A percentile compares a stretch with the other conserved stretches of the same genome.
Conservation (phyloP, 1,140 invertebrate genomes). For the Ptiloglossa arizonensis region DNA sequence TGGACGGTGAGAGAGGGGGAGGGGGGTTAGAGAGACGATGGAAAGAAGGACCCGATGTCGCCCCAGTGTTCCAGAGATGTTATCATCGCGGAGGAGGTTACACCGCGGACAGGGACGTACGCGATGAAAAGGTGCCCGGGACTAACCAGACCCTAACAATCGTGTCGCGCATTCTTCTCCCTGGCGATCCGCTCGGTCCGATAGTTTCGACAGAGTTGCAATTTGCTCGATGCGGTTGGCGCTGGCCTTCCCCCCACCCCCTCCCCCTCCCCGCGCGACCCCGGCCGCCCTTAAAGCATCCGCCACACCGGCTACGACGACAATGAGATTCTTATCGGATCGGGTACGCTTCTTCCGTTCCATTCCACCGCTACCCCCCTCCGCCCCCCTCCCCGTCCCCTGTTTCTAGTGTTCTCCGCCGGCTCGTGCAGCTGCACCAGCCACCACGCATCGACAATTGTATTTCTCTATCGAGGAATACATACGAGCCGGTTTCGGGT, state of each 20-base stretch:
- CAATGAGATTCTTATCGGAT: slow-evolving; percentile 66
- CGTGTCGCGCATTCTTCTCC: slow-evolving; percentile 65
- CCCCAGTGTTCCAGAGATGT: slow-evolving; percentile 55
- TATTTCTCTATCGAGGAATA: slow-evolving; percentile 28
- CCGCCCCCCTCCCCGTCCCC: not conserved
- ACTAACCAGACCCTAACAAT: slow-evolving; percentile 61
- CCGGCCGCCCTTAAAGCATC: slow-evolving; percentile 34
- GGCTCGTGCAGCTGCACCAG: slow-evolving; percentile 46
- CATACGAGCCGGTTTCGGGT: not conserved
- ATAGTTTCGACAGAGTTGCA: slow-evolving; percentile 74
- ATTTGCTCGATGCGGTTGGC: slow-evolving; percentile 71
- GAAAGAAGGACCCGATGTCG: slow-evolving; percentile 48
- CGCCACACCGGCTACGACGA: slow-evolving; percentile 49
- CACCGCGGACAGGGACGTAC: slow-evolving; percentile 57
- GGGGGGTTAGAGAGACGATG: not conserved
- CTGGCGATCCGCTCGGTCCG: slow-evolving; percentile 59
- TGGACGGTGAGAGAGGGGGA: no score
- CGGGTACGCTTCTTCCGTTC: slow-evolving; percentile 45
- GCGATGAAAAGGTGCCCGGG: slow-evolving; percentile 62
- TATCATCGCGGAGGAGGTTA: slow-evolving; percentile 64
- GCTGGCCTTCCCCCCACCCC: slow-evolving; percentile 16
- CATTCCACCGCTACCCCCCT: no score
- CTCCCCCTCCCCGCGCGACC: not conserved
- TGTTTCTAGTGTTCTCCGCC: not conserved
- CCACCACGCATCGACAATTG: slow-evolving; percentile 17